A percentile compares a stretch with the other conserved stretches of the same genome.
phyloP scores from a whole-genome alignment of 2,113 vertebrate species.

The Opisthocomus hoazin region DNA sequence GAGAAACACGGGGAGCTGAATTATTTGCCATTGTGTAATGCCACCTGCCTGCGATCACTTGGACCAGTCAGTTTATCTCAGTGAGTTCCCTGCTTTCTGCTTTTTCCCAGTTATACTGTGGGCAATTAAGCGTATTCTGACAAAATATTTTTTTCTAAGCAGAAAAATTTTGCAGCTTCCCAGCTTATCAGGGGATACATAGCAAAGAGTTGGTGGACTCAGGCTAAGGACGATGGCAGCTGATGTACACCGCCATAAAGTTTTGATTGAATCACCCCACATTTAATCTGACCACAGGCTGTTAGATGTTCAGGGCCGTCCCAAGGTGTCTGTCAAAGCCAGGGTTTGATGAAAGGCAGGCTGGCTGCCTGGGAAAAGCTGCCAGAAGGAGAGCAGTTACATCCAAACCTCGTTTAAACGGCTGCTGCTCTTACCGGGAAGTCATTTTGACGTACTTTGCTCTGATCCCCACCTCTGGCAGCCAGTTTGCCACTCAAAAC shows the following conservation, averaged over 20 bases:
- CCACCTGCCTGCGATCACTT: background rate
- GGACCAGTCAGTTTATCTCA: accelerated
- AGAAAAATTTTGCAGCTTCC: background rate
- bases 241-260: background rate
- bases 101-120: background rate
- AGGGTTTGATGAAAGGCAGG: background rate
- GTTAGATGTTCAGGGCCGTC: background rate
- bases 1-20: background rate
- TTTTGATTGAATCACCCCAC: background rate
- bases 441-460: background rate
- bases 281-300: background rate
- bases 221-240: background rate
- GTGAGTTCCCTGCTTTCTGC: background rate
- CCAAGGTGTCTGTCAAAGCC: background rate
- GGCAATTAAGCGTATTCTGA: background rate
- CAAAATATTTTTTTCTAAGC: background rate
- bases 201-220: background rate
- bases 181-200: background rate
- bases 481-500: background rate
- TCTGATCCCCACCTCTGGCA: background rate
- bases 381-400: background rate
- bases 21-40: background rate
- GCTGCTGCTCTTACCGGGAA: background rate
- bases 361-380: background rate
- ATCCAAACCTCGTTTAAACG: background rate